Evolutionary conservation across 2,888 invertebrate genomes (phyloP), one percentile per base, ranked within the genome.

Genomic region (Oxycera nigricornis): DNA sequence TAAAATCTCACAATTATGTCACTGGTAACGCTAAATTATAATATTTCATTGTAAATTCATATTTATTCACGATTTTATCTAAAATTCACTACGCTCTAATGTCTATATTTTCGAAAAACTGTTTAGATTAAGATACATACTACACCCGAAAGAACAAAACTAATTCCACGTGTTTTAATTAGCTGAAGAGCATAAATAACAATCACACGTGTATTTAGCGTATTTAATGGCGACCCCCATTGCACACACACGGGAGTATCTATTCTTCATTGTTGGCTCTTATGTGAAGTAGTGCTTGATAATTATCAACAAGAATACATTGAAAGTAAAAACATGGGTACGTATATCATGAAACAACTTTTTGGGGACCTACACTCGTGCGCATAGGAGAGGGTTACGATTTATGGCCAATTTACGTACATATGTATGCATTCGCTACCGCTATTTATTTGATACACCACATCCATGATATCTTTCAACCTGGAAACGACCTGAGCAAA

Each of bases 81-180:
- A n/a, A n/a, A n/a, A n/a, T n/a, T n/a, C n/a, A n/a, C n/a, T n/a
- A n/a, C n/a, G n/a, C n/a, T n/a, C n/a, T n/a, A n/a, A n/a, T n/a
- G n/a, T n/a, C n/a, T n/a, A n/a, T n/a, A n/a, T n/a, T n/a, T n/a
- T n/a, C n/a, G n/a, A n/a, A n/a, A n/a, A n/a, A n/a, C n/a, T n/a
- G n/a, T n/a, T n/a, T n/a, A n/a, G n/a, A n/a, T n/a, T n/a, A n/a
- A n/a, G n/a, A n/a, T n/a, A n/a, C n/a, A n/a, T n/a, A n/a, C n/a
- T n/a, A n/a, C n/a, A n/a, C n/a, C n/a, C n/a, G n/a, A n/a, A n/a
- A n/a, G n/a, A n/a, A n/a, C n/a, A n/a, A n/a, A n/a, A n/a, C n/a
- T n/a, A n/a, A n/a, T n/a, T n/a, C n/a, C 46, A 46, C 46, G 46
- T 46, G 46, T 75, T 76, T 75, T 76, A 76, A 76, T 76, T 76